Evolutionary conservation across 2,113 vertebrate species (phyloP), one percentile per base, ranked within the genome.

Genomic region (Petaurus breviceps): DNA sequence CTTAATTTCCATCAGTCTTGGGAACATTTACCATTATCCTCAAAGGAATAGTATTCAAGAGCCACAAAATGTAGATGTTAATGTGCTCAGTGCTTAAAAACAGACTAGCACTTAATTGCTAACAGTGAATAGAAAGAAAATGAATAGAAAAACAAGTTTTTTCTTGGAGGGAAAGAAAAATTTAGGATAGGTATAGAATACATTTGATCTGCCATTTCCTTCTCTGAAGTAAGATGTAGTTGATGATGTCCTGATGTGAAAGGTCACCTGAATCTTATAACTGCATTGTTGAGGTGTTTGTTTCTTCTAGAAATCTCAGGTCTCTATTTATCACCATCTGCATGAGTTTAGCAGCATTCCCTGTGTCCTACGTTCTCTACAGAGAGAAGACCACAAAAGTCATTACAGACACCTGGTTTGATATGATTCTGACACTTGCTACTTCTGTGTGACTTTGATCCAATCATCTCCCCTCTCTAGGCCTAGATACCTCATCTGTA

Each of bases 1-100:
- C 50, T 23, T 68, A 52, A 94, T 49, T 31, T 90, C 94, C 92
- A 93, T 94, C 94, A 95, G 24, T 92, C 97, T 95, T 55, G 92
- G 84, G 24, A 91, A 93, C 77, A 94, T 92, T 96, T 95, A 51
- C 24, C 55, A 95, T 91, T 94, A 92, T 68, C 52, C 91, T 90
- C 77, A 95, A 57, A 96, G 16, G 89, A 95, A 90, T 55, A 7
- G 12, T 53, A 92, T 28, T n/a, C 37, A 55, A 10, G 25, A 95
- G 37, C 26, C 55, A 90, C n/a, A 92, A 94, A 94, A 90, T 2
- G 11, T 43, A 92, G 61, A 52, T 22, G 37, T 8, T 94, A 84
- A 84, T 43, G n/a, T 84, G 68, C n/a, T 84, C 19, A 43, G 68
- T 8, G 37, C 19, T 84, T 84, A 43, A 84, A 84, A 84, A 84